Evolutionary conservation across 2,888 invertebrate genomes (phyloP).

Genomic region (Noctua pronuba): DNA sequence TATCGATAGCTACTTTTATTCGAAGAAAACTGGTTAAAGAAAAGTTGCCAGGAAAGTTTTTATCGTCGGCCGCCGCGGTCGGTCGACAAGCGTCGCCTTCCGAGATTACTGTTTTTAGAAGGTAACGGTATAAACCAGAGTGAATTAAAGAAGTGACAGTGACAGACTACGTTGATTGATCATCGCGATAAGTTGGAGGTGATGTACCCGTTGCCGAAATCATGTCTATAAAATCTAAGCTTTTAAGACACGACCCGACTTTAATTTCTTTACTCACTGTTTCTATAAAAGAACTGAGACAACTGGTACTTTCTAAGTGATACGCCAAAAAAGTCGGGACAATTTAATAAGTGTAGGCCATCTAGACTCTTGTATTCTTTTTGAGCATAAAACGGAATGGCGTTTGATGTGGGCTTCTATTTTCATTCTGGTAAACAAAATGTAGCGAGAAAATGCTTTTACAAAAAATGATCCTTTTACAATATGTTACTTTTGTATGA

Average conservation of each 20-base stretch:
- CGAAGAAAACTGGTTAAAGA: slow-evolving; percentile 66
- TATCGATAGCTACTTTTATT: slow-evolving; percentile 52
- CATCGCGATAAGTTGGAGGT: slow-evolving; percentile 49
- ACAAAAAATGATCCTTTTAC: slow-evolving; percentile 19
- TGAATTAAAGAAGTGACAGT: slow-evolving; percentile 61
- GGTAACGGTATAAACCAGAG: slow-evolving; percentile 63
- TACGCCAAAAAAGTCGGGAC: slow-evolving; percentile 4
- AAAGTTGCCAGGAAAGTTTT: slow-evolving; percentile 62
- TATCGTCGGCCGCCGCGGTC: slow-evolving; percentile 48
- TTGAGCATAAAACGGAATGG: slow-evolving; percentile 30
- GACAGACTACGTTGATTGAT: slow-evolving; percentile 64
- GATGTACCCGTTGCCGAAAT: slow-evolving; percentile 46
- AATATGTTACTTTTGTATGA: slow-evolving; percentile 18
- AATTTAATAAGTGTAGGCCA: slow-evolving; percentile 37
- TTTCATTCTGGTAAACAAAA: slow-evolving; percentile 22
- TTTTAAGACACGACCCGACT: slow-evolving; percentile 16
- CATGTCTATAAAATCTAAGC: slow-evolving; percentile 38
- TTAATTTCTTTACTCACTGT: slow-evolving; percentile 38
- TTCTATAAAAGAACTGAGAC: slow-evolving; percentile 29
- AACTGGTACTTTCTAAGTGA: slow-evolving; percentile 27
- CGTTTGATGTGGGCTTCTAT: slow-evolving; percentile 26
- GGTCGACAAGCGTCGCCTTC: slow-evolving; percentile 47
- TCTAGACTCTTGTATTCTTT: slow-evolving; percentile 32
- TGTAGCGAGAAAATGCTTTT: slow-evolving; percentile 34
- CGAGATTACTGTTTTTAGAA: slow-evolving; percentile 65